Evolutionary conservation across 2,113 vertebrate species (phyloP), one percentile per base, ranked within the genome.

Genomic region (Fregata magnificens): DNA sequence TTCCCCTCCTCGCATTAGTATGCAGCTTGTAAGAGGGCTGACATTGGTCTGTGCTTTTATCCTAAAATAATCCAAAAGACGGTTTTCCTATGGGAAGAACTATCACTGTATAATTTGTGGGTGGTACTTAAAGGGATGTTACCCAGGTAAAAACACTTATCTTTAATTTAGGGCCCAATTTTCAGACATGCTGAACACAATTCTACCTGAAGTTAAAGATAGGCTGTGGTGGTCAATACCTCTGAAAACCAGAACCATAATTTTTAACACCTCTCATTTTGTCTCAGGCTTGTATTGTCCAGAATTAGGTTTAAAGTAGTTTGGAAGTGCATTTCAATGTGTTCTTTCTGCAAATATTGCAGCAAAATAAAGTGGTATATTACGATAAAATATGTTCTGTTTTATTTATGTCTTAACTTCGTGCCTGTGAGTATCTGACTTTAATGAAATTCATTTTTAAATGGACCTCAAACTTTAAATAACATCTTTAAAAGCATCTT

Each of bases 151-250:
- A 92, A 96, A 10, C 70, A 84, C 45, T 95, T 87, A 67, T 38
- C 49, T 89, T 96, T 86, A 95, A 95, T 94, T 97, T 82, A 95
- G 73, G 78, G 14, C 32, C 47, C 47, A 85, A 42, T 92, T 94
- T 96, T 93, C 77, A 87, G 74, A 29, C 66, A 72, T 47, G 53
- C 70, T 38, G 84, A 93, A 93, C 58, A 90, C n/a, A 93, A 52
- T 89, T 91, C 42, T 77, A 36, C 73, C 66, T 87, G 77, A 82
- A 87, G 83, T 95, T 82, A 95, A 94, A 73, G 72, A 79, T 25
- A 95, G 70, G 58, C 29, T 87, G 45, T 14, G 9, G 25, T 85
- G 81, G 86, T 70, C 94, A 82, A 56, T 93, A 70, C 12, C 70
- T 82, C 5, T 34, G 81, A 89, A 95, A 91, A 69, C 13, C 42